These are phyloP conservation scores for Edolisoma coerulescens DNA, from an alignment of 2,113 vertebrate species.

Conservation along the genomic window DNA sequence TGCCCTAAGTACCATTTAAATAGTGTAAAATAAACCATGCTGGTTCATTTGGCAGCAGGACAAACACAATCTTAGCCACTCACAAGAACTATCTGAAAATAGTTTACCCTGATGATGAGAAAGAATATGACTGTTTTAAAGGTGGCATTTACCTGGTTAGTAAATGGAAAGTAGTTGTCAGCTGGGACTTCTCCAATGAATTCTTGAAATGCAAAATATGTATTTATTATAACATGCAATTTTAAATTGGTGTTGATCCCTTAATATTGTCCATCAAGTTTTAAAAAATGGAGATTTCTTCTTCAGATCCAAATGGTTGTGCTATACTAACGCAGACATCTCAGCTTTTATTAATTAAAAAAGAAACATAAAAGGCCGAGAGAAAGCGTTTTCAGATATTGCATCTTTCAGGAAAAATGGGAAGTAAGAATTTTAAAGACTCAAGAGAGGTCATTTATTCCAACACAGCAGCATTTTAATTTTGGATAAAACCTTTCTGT, in stretches of 20 bases:
- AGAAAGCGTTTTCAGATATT: background rate
- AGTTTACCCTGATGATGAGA: background rate
- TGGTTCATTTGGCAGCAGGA: background rate
- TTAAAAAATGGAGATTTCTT: background rate
- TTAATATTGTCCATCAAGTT: background rate
- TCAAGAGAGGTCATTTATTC: background rate
- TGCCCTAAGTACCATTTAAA: background rate
- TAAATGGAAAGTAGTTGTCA: background rate
- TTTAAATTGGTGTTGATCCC: background rate
- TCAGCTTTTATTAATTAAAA: background rate
- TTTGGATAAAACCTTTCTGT: background rate
- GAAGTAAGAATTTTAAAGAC: background rate
- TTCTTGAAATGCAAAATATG: background rate
- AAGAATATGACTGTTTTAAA: background rate
- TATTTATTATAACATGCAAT: background rate
- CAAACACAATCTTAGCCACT: background rate
- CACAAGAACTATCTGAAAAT: background rate
- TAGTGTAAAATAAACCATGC: background rate
- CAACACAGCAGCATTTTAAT: background rate
- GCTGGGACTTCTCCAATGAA: background rate
- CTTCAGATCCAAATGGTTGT: background rate
- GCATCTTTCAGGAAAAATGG: background rate
- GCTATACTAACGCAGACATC: background rate
- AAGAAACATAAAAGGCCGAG: background rate
- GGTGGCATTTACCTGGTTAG: background rate